These are phyloP conservation scores for Phymastichus coffea DNA, from an alignment of 1,140 invertebrate species.

Conservation along the genomic window DNA sequence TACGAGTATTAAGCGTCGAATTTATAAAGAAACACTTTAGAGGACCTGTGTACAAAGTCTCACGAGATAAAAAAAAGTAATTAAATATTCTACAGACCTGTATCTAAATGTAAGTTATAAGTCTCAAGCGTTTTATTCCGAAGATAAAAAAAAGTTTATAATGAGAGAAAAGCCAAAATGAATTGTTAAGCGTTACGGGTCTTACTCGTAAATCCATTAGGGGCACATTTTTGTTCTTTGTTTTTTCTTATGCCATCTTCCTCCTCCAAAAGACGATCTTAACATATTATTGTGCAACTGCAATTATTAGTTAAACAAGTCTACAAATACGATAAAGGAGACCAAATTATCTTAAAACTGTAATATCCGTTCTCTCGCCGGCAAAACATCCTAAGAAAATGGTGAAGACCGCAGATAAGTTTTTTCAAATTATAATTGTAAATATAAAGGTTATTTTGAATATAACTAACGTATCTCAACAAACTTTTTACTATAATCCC, in stretches of 20 bases:
- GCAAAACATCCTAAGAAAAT: no score
- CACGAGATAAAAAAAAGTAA: conserved; percentile 13
- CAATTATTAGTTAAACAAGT: no score
- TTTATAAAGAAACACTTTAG: background rate
- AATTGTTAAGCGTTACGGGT: conserved; percentile 52
- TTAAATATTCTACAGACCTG: conserved; percentile 32
- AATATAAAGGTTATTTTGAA: conserved; percentile 21
- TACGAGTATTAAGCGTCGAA: conserved; percentile 8
- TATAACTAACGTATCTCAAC: background rate
- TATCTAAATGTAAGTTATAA: conserved; percentile 33
- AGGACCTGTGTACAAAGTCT: conserved; percentile 11
- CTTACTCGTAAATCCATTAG: conserved; percentile 38
- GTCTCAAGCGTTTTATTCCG: conserved; percentile 42
- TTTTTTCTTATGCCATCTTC: conserved; percentile 1
- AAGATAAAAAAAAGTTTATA: conserved; percentile 53
- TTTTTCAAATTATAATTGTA: background rate
- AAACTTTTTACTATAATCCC: conserved; percentile 14
- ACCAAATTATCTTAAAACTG: no score
- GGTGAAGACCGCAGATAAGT: background rate
- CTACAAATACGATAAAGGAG: no score
- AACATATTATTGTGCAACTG: no score
- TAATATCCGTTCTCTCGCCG: no score
- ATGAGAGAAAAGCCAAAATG: conserved; percentile 46
- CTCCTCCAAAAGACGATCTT: no score
- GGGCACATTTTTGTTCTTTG: background rate